phyloP scores from a whole-genome alignment of 1,140 invertebrate genomes.

The Prorops nasuta region DNA sequence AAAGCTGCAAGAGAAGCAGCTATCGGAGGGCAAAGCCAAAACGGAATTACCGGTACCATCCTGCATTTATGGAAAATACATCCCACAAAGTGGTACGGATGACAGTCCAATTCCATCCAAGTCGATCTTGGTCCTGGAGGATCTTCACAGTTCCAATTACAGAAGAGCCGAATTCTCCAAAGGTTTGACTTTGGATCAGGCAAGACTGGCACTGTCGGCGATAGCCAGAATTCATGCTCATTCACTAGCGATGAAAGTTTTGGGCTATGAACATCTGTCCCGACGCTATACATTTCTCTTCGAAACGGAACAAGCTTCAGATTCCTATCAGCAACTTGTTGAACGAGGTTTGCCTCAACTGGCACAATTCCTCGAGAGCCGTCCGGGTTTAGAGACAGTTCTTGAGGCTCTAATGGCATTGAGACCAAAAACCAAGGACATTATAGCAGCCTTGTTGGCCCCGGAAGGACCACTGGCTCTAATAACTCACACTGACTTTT shows the following conservation, averaged over 20 bases:
- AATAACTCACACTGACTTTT: conserved; percentile 78
- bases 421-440: conserved; percentile 61
- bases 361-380: conserved; percentile 66
- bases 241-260: conserved; percentile 66
- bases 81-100: conserved; percentile 44
- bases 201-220: conserved; percentile 65
- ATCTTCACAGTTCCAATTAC: conserved; percentile 59
- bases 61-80: conserved; percentile 67
- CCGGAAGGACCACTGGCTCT: conserved; percentile 68
- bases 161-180: conserved; percentile 64
- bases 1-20: conserved; percentile 55
- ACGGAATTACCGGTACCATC: conserved; percentile 62
- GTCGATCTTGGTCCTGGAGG: conserved; percentile 66
- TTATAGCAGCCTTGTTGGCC: conserved; percentile 65
- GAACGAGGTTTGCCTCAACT: conserved; percentile 72
- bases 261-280: conserved; percentile 61
- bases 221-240: conserved; percentile 72
- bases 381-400: conserved; percentile 60
- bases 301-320: conserved; percentile 71
- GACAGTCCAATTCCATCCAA: conserved; percentile 59
- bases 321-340: conserved; percentile 74
- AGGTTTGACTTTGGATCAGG: conserved; percentile 67
- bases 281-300: conserved; percentile 74
- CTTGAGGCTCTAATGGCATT: conserved; percentile 58
- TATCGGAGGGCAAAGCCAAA: conserved; percentile 23